Conservation (phyloP, 2,888 invertebrate species). For the Hemithea aestivaria region DNA sequence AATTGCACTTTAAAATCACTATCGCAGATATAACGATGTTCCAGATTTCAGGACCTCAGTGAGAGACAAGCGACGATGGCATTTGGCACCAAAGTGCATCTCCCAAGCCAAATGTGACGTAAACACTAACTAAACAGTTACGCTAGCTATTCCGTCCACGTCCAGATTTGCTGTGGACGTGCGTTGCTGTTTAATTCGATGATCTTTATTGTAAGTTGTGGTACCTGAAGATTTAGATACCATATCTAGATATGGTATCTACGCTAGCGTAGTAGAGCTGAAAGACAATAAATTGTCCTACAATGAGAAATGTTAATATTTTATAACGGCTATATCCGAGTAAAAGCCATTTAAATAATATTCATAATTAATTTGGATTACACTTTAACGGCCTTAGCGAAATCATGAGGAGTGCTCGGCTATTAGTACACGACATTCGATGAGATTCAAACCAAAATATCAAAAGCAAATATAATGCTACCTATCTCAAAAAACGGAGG, state of each 20-base stretch:
- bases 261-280: too few relatives aligned
- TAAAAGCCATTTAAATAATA: too few relatives aligned
- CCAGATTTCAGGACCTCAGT: slow-evolving; percentile 41
- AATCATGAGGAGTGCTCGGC: too few relatives aligned
- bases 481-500: too few relatives aligned
- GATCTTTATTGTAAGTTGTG: slow-evolving; percentile 32
- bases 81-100: slow-evolving; percentile 56
- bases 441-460: too few relatives aligned
- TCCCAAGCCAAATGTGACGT: slow-evolving; percentile 56
- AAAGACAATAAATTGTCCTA: too few relatives aligned
- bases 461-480: too few relatives aligned
- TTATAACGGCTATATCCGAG: too few relatives aligned
- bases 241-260: slow-evolving; percentile 3
- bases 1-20: slow-evolving; percentile 10
- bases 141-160: slow-evolving; percentile 50
- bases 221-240: slow-evolving; percentile 24
- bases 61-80: slow-evolving; percentile 30
- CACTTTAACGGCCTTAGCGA: too few relatives aligned
- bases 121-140: slow-evolving; percentile 42
- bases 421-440: too few relatives aligned
- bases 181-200: slow-evolving; percentile 31
- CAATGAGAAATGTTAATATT: too few relatives aligned
- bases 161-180: slow-evolving; percentile 42
- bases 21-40: slow-evolving; percentile 17
- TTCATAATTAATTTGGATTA: too few relatives aligned